Conservation (phyloP, 1,140 invertebrate genomes). For the Holcopasites calliopsidis region DNA sequence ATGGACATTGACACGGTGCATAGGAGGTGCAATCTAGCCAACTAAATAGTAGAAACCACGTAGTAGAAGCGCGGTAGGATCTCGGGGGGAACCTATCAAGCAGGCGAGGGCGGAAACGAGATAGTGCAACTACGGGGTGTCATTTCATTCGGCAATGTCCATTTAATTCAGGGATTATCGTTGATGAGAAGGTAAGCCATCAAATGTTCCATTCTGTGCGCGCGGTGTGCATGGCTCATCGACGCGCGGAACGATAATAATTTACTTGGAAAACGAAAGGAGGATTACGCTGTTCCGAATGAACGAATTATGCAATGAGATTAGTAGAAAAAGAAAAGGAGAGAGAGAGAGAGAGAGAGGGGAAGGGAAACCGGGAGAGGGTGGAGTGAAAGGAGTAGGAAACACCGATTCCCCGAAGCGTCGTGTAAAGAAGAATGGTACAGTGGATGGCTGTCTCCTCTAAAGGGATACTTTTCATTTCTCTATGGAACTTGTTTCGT, state of each 20-base stretch:
- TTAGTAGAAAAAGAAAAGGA: not conserved
- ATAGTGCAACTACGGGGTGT: constrained; percentile 62
- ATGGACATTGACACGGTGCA: constrained; percentile 78
- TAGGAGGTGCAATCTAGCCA: constrained; percentile 67
- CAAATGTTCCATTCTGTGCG: constrained; percentile 43
- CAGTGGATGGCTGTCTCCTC: constrained; percentile 37
- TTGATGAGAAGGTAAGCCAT: constrained; percentile 63
- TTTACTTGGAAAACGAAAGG: not conserved
- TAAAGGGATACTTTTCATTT: constrained; percentile 47
- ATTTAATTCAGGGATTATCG: constrained; percentile 76
- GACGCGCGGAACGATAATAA: not conserved
- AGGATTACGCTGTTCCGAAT: not conserved
- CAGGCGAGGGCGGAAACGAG: constrained; percentile 51
- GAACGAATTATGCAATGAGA: not conserved
- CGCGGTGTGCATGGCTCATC: not conserved
- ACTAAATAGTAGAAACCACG: constrained; percentile 26
- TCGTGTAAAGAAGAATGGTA: constrained; percentile 9
- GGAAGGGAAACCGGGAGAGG: not conserved
- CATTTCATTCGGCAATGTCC: constrained; percentile 74
- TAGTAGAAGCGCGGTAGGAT: constrained; percentile 14
- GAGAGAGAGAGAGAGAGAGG: not conserved
- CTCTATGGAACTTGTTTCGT: constrained; percentile 56
- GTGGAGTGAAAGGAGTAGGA: no score
- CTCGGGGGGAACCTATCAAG: constrained; percentile 49
- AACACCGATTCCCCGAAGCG: not conserved